These are phyloP conservation scores for Condylura cristata DNA, from an alignment of 2,113 vertebrate genomes.

Conservation along the genomic window DNA sequence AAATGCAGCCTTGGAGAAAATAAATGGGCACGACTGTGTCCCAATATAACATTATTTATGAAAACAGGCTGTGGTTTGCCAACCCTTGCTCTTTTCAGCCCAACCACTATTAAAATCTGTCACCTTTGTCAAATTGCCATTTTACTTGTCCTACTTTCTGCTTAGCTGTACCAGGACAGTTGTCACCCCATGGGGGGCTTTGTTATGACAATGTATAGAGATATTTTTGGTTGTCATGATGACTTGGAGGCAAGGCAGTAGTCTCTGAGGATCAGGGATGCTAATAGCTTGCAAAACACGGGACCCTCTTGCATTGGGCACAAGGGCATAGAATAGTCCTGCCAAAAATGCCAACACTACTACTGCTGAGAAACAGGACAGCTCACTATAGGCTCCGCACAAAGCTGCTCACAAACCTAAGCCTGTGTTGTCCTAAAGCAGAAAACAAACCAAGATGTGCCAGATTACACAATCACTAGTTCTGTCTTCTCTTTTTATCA, in stretches of 20 bases:
- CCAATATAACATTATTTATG: neutral
- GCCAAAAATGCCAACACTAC: neutral
- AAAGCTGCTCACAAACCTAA: neutral
- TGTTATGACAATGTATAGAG: neutral
- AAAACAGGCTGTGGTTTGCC: neutral
- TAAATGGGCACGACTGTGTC: neutral
- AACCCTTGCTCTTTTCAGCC: neutral
- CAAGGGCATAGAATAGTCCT: neutral
- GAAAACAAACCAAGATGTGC: neutral
- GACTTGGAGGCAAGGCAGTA: neutral
- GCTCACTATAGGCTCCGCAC: neutral
- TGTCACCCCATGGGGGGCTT: neutral
- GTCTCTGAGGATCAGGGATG: neutral
- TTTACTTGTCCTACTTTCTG: slow-evolving; percentile 4
- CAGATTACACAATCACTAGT: neutral
- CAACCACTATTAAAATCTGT: neutral
- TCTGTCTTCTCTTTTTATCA: neutral
- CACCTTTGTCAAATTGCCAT: neutral
- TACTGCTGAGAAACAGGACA: neutral
- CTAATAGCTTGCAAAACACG: neutral
- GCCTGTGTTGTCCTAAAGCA: neutral
- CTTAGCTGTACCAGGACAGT: slow-evolving; percentile 13
- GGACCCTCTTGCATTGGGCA: neutral
- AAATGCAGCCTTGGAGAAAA: neutral
- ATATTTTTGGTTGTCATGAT: neutral